Percentiles rank a stretch among this genome's conserved stretches.
Conservation (phyloP, 2,797 vertebrate species). For the Cercopithecus mitis region DNA sequence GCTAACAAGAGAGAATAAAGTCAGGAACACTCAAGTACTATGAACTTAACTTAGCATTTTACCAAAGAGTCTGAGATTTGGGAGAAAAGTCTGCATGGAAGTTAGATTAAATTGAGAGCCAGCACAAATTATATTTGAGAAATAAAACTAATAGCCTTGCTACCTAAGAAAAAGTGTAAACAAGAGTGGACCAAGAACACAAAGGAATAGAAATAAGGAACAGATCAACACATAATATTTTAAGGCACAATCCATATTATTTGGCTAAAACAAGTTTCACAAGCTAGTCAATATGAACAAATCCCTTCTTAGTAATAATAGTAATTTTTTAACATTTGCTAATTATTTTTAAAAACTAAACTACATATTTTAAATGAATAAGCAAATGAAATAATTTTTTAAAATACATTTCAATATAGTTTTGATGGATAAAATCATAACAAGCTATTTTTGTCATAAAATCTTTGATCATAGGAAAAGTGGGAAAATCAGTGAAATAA, state of each 20-base stretch:
- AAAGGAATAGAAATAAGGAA: neutral
- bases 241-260: neutral
- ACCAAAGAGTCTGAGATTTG: neutral
- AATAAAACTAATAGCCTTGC: neutral
- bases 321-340: neutral
- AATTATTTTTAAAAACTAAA: neutral
- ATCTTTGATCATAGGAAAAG: neutral
- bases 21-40: neutral
- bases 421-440: neutral
- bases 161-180: neutral
- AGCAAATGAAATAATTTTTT: neutral
- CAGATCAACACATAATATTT: neutral
- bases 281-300: neutral
- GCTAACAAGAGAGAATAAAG: conserved; percentile 16
- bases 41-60: conserved; percentile 30
- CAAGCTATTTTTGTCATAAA: neutral
- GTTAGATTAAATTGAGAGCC: neutral
- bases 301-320: neutral
- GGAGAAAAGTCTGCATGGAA: neutral
- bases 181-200: neutral
- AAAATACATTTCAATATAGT: neutral
- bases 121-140: neutral
- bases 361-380: neutral
- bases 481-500: neutral
- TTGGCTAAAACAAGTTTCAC: neutral